phyloP scores from a whole-genome alignment of 1,140 invertebrate genomes.

The Carcinoscorpius rotundicauda region DNA sequence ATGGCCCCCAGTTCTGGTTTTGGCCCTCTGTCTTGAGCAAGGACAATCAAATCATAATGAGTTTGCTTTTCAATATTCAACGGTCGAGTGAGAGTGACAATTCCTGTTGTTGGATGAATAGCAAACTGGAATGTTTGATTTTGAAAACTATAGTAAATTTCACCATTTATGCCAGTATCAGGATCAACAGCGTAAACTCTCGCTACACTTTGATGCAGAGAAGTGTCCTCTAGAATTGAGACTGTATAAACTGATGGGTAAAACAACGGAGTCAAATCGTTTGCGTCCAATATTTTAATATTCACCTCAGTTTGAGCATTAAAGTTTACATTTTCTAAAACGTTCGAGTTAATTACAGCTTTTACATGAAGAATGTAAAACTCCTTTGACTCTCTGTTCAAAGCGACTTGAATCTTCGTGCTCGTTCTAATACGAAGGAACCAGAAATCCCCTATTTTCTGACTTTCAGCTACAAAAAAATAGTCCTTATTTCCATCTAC shows the following conservation, averaged over 20 bases:
- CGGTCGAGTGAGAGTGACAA: slow-evolving; percentile 67
- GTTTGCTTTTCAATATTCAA: slow-evolving; percentile 42
- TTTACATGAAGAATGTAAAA: slow-evolving; percentile 65
- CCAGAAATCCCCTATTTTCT: slow-evolving; percentile 74
- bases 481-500: slow-evolving; percentile 68
- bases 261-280: slow-evolving; percentile 86
- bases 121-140: slow-evolving; percentile 71
- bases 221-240: slow-evolving; percentile 73
- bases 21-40: slow-evolving; percentile 69
- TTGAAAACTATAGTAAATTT: slow-evolving; percentile 91
- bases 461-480: slow-evolving; percentile 82
- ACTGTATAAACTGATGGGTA: slow-evolving; percentile 62
- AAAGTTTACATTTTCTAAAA: slow-evolving; percentile 40
- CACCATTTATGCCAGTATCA: slow-evolving; percentile 82
- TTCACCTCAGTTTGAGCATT: slow-evolving; percentile 46
- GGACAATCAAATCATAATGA: slow-evolving; percentile 48
- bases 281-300: slow-evolving; percentile 72
- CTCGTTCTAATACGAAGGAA: slow-evolving; percentile 77
- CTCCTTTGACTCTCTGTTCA: slow-evolving; percentile 82
- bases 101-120: slow-evolving; percentile 80
- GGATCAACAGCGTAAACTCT: slow-evolving; percentile 66
- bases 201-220: slow-evolving; percentile 50
- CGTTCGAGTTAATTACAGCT: slow-evolving; percentile 40
- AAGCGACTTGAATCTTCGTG: slow-evolving; percentile 58
- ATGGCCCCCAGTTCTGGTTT: slow-evolving; percentile 41